Base-by-base conservation (phyloP, 1,140 invertebrate species). In the Laodelphax striatellus region DNA sequence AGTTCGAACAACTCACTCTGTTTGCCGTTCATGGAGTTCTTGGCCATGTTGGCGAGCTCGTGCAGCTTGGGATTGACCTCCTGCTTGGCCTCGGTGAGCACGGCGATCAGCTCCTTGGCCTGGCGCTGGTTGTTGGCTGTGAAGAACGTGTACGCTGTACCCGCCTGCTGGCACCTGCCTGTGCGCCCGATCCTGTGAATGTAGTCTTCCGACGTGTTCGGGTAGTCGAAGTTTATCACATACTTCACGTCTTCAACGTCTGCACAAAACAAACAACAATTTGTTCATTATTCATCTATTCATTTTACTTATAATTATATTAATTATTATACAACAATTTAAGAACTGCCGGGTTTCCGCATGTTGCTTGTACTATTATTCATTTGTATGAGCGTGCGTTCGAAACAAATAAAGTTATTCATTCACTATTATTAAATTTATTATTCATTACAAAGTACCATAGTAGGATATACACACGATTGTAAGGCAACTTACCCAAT, bases 161-260 rank as follows among this genome's bases (percentile, higher is more conserved):
- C 97, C 34, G 90, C 94, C 72, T 92, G 93, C 67, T 93, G 88
- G 43, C 90, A 88, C 62, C 97, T 80, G 55, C 94, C 97, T 50
- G 97, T 99, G 70, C 97, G 85, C 57, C 97, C 97, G 73, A 99
- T 99, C 62, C 97, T 85, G 77, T 99, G 97, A 42, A 99, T 94
- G 75, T 99, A 99, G 78, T 99, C 97, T 79, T 99, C 97, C 42
- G 94, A 96, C 73, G 93, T 93, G 68, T 91, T 95, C 16, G 97
- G 97, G 78, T 98, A 99, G 76, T 99, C 97, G 81, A 92, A 98
- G 81, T 99, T 99, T 71, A 99, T 97, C 43, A 99, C 97, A 82
- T 96, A 98, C 76, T 98, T 98, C 59, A 99, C 95, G 79, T 99
- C 97, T 77, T 97, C 92, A 71, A 99, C 96, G 86, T 99, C 96